phyloP scores from a whole-genome alignment of 2,888 invertebrate species.

The Teinopalpus imperialis region DNA sequence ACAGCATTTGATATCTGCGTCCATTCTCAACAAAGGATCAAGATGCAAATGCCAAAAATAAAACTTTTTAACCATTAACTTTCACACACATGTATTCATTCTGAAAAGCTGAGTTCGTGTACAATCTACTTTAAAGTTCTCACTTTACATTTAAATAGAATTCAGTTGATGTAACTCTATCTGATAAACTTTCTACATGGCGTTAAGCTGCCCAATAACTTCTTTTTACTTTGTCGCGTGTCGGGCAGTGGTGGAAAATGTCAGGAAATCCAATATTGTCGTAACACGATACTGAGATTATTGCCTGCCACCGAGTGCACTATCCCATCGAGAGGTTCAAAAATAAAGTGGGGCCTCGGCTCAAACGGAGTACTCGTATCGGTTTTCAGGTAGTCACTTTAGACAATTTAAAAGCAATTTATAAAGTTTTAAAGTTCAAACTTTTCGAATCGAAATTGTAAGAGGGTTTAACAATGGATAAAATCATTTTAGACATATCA shows the following conservation, averaged over 20 bases:
- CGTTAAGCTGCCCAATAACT: slow-evolving; percentile 2
- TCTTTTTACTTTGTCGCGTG: slow-evolving; percentile 28
- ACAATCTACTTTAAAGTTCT: no score
- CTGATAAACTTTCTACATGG: slow-evolving; percentile 19
- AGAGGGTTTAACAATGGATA: no score
- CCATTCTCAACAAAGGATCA: no score
- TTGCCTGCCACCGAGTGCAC: slow-evolving; percentile 33
- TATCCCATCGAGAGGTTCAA: slow-evolving; percentile 19
- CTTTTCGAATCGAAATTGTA: no score
- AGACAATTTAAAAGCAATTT: slow-evolving; percentile 9
- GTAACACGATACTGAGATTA: slow-evolving; percentile 47
- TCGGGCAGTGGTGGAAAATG: slow-evolving; percentile 30
- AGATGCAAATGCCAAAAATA: no score
- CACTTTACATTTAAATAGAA: not conserved
- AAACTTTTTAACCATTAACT: no score
- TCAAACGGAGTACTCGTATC: slow-evolving; percentile 14
- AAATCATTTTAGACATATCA: no score
- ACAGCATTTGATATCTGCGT: no score
- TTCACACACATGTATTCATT: no score
- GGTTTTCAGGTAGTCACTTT: slow-evolving; percentile 21
- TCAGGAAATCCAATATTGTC: slow-evolving; percentile 41
- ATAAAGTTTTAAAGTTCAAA: no score
- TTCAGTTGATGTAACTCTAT: slow-evolving; percentile 4
- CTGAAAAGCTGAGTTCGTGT: no score
- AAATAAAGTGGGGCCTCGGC: slow-evolving; percentile 13